Conservation (phyloP, 2,797 vertebrate genomes). For the Spondyliosoma cantharus region DNA sequence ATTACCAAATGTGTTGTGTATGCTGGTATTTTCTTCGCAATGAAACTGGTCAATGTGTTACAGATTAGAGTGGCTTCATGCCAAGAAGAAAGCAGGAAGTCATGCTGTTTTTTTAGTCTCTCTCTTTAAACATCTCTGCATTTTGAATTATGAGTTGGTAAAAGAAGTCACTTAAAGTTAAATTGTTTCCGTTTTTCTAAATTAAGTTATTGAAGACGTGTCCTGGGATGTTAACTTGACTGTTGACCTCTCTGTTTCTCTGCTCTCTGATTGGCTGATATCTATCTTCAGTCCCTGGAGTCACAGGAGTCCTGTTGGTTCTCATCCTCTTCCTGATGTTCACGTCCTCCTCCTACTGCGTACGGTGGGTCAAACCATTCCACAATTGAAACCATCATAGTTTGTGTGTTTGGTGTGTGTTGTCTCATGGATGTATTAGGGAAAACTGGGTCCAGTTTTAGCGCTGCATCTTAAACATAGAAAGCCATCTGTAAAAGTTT, state of each 20-base stretch:
- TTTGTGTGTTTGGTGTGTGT: not conserved
- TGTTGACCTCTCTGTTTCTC: constrained; percentile 28
- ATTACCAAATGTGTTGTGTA: not conserved
- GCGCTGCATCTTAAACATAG: not conserved
- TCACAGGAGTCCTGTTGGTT: constrained; percentile 94
- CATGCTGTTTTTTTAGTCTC: constrained; percentile 26
- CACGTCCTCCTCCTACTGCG: constrained; percentile 92
- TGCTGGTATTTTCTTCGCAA: constrained; percentile 6
- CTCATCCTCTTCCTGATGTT: constrained; percentile 97
- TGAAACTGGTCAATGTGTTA: constrained; percentile 31
- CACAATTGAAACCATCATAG: not conserved
- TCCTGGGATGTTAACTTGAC: not conserved
- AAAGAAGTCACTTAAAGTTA: not conserved
- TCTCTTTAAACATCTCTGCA: not conserved
- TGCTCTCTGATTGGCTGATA: constrained; percentile 40
- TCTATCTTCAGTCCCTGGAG: constrained; percentile 89
- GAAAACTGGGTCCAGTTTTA: not conserved
- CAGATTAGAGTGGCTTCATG: constrained; percentile 42
- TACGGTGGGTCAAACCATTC: constrained; percentile 84
- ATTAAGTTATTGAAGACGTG: not conserved
- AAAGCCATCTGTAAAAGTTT: not conserved
- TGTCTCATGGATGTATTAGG: not conserved
- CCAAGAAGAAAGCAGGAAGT: constrained; percentile 29
- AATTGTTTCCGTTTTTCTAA: not conserved
- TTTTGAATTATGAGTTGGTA: not conserved